These are phyloP conservation scores for Volucella inflata DNA, from an alignment of 2,888 invertebrate species.

Conservation along the genomic window DNA sequence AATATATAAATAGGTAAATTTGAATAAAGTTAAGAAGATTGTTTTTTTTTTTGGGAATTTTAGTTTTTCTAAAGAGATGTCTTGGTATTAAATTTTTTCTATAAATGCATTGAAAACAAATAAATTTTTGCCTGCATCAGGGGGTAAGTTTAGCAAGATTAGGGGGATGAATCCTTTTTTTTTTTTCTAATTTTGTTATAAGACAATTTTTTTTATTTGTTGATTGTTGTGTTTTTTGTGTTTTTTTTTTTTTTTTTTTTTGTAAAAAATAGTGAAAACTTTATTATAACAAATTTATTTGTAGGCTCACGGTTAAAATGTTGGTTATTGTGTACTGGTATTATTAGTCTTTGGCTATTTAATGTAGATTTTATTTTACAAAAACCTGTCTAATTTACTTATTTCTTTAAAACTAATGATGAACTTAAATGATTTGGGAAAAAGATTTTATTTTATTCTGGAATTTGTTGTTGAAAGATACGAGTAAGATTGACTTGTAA, in stretches of 20 bases:
- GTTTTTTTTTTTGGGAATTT: conserved; percentile 3
- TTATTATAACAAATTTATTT: conserved; percentile 49
- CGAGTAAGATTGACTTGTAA: conserved; percentile 11
- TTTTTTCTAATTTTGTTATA: background rate
- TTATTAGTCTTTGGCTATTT: conserved; percentile 66
- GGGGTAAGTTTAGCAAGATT: conserved; percentile 29
- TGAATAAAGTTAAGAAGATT: conserved; percentile 51
- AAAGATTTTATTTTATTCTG: conserved; percentile 2
- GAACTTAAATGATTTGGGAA: background rate
- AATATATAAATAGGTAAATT: conserved; percentile 72
- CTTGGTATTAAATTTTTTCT: background rate
- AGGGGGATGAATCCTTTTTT: conserved; percentile 20
- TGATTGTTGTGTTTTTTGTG: no score
- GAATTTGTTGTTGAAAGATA: conserved; percentile 24
- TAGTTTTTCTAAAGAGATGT: conserved; percentile 11
- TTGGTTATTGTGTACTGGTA: background rate
- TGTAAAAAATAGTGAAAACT: conserved; percentile 67
- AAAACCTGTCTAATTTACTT: background rate
- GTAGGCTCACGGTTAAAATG: conserved; percentile 12
- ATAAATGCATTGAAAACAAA: conserved; percentile 55
- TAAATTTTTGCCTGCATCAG: conserved; percentile 47
- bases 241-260: conserved; percentile 30
- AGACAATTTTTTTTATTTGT: conserved; percentile 13
- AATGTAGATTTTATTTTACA: conserved; percentile 43
- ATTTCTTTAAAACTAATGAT: background rate